Evolutionary conservation across 1,140 invertebrate species (phyloP).

Genomic region (Ctenoplectra terminalis): DNA sequence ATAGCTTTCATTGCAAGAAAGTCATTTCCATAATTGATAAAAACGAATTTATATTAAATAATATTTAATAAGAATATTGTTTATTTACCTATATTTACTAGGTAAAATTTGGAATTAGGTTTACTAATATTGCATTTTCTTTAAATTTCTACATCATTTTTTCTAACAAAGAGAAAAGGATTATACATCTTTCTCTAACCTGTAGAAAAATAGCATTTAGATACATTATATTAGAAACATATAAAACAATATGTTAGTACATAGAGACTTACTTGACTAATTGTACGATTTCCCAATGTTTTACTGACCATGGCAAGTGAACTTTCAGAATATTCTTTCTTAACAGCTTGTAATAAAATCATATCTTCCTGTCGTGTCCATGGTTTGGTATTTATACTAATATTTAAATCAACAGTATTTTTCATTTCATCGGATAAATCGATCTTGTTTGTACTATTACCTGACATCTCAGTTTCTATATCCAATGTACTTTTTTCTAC

Average conservation of each 20-base stretch:
- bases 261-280: slow-evolving; percentile 70
- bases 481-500: slow-evolving; percentile 44
- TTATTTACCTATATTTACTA: slow-evolving; percentile 31
- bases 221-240: background rate
- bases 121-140: background rate
- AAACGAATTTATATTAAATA: background rate
- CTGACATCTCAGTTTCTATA: slow-evolving; percentile 2
- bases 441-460: background rate
- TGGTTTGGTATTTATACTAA: slow-evolving; percentile 58
- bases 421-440: slow-evolving; percentile 24
- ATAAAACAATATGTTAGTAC: background rate
- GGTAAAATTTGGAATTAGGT: background rate
- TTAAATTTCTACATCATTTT: slow-evolving; percentile 72
- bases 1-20: background rate
- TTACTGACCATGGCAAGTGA: slow-evolving; percentile 74
- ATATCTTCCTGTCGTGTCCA: slow-evolving; percentile 81
- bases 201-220: slow-evolving; percentile 51
- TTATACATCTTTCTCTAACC: slow-evolving; percentile 76
- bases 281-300: slow-evolving; percentile 72
- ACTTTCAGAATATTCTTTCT: slow-evolving; percentile 78
- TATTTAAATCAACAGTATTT: slow-evolving; percentile 48
- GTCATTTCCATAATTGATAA: background rate
- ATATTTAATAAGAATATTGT: slow-evolving; percentile 20
- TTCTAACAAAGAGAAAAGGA: slow-evolving; percentile 75
- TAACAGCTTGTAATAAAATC: slow-evolving; percentile 77